Base-by-base conservation (phyloP, 2,797 vertebrate genomes). In the Halcyon chelicuti region DNA sequence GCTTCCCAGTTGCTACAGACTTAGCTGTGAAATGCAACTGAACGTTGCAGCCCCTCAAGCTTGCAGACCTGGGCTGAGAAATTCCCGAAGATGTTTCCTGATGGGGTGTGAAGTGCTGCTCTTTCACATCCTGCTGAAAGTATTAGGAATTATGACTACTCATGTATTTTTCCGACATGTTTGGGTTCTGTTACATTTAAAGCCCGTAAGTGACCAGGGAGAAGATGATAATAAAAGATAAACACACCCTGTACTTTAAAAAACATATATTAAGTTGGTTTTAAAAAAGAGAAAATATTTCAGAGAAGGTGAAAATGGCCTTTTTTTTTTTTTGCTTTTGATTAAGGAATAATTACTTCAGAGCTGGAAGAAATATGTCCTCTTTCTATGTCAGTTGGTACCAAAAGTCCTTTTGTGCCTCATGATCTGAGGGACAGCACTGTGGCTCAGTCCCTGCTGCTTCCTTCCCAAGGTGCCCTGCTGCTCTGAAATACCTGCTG, bases 341-440 rank as follows among this genome's bases (percentile, higher is more conserved):
- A 57, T 61, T 74, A 65, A 82, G 68, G 78, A 92, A 75, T 14
- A 6, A 6, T 70, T 86, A 55, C 16, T 9, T 90, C 80, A 96
- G 70, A 78, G 47, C 22, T 76, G 58, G 82, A 93, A 97, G 72
- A 97, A 94, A 91, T 33, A 60, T 61, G 35, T 73, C 39, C 72
- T 79, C 51, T 92, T 86, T 94, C 37, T 72, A 44, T 54, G 60
- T 13, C 35, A n/a, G 25, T 79, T 70, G 57, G 54, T 90, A 90
- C 68, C 55, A 75, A 39, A 88, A 81, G 31, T 63, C 47, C 44
- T 83, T 79, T 37, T 23, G 39, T 84, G 22, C 67, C 81, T 75
- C 16, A 12, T 40, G 74, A 54, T 88, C 72, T 55, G 23, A 61
- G 42, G 65, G 26, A 68, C 49, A 78, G 40, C 51, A 46, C 8